Base-by-base conservation (phyloP, 2,888 invertebrate genomes). In the Campoletis raptor region DNA sequence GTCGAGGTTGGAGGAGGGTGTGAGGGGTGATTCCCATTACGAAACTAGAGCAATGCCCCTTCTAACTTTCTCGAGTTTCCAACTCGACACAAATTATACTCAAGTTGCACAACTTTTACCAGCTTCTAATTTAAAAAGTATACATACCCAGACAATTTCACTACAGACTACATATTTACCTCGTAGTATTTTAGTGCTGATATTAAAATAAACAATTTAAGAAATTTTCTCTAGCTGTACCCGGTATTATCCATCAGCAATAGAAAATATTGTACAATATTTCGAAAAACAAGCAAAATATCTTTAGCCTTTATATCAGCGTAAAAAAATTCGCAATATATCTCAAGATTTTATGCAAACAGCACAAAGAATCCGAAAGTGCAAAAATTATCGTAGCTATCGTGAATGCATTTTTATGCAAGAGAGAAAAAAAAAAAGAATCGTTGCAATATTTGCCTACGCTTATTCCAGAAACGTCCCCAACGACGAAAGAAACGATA, bases 1-100 rank as follows among this genome's bases (percentile, higher is more conserved):
- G 88, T 90, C 88, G 90, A 90, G 88, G 90, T 88, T 89, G 88
- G 79, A 87, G 81, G 88, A 88, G 91, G 91, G 90, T 92, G 91
- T 91, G 91, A 90, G 90, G 90, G 89, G 86, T 89, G 89, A 86
- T 85, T 86, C 85, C 85, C 89, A 88, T 89, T 89, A 87, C 90
- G 88, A 85, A 91, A 90, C 87, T 91, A 87, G 90, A 91, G 87
- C 91, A 89, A 83, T 79, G 76, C 87, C 72, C 82, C 82, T 81
- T 81, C 78, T 37, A 81, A 85, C 81, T 82, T 81, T 85, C 45
- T 73, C 81, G 79, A 79, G 81, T 72, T 79, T 76, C 52, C 42
- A 61, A 64, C 64, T 70, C 48, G 76, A 67, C 80, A 64, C 82
- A 54, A 85, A 81, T 87, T 81, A 81, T 45, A 21, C 70, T 48